These are phyloP conservation scores for Heliconius eleuchia DNA, from an alignment of 1,140 invertebrate genomes.

Conservation along the genomic window DNA sequence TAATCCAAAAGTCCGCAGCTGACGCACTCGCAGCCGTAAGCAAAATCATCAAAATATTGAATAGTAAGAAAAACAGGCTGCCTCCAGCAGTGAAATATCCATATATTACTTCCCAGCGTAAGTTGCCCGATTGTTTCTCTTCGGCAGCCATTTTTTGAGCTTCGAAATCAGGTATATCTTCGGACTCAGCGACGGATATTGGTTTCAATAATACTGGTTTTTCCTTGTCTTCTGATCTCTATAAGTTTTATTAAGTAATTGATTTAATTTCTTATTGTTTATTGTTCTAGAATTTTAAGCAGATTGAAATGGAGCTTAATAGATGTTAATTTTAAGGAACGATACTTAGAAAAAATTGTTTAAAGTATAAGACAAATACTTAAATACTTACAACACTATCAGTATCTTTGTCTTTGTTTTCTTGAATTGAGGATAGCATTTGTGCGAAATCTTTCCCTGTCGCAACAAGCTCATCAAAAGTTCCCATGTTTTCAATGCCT, in stretches of 20 bases:
- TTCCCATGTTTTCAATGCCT: conserved; percentile 82
- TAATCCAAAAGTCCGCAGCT: conserved; percentile 87
- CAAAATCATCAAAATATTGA: conserved; percentile 73
- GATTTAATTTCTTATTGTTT: neutral
- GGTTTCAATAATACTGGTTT: conserved; percentile 47
- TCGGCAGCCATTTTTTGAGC: conserved; percentile 68
- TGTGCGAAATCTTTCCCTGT: conserved; percentile 83
- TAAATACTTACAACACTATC: conserved; percentile 55
- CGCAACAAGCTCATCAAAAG: conserved; percentile 75
- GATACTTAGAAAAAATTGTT: no score
- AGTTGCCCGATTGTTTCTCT: conserved; percentile 82
- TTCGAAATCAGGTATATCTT: conserved; percentile 74
- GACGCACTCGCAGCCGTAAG: conserved; percentile 80
- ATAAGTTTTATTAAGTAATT: neutral
- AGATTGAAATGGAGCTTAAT: no score
- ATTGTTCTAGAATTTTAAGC: neutral
- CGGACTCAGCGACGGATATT: conserved; percentile 58
- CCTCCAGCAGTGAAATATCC: conserved; percentile 82
- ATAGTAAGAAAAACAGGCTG: conserved; percentile 66
- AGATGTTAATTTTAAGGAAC: no score
- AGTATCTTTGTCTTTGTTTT: conserved; percentile 65
- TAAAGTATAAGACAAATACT: conserved; percentile 23
- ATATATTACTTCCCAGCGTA: conserved; percentile 82
- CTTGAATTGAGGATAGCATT: conserved; percentile 77
- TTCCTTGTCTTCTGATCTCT: conserved; percentile 57